These are phyloP conservation scores for Phaonia tiefii DNA, from an alignment of 2,888 invertebrate species.

Conservation along the genomic window DNA sequence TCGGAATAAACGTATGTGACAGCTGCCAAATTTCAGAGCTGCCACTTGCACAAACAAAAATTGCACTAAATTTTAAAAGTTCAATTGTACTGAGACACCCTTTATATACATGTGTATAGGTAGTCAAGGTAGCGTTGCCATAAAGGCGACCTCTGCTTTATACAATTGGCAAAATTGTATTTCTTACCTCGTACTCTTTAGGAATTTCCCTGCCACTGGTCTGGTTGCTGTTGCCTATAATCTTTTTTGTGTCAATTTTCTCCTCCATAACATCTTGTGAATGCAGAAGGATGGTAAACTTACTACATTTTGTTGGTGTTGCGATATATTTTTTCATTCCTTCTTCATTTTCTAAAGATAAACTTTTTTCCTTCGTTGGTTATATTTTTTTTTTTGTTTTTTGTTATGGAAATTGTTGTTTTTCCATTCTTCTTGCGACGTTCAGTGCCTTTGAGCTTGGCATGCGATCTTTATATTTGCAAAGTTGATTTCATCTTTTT, in stretches of 20 bases:
- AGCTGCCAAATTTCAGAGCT: too few species aligned
- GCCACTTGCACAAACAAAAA: too few species aligned
- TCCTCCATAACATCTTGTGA: conserved; percentile 52
- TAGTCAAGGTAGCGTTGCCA: too few species aligned
- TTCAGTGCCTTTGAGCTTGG: conserved; percentile 49
- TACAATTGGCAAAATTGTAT: too few species aligned
- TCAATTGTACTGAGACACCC: too few species aligned
- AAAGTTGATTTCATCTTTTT: conserved; percentile 50
- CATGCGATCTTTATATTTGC: conserved; percentile 58
- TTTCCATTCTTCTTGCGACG: neutral
- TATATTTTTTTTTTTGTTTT: conserved; percentile 11
- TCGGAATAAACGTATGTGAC: too few species aligned
- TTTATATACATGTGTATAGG: too few species aligned
- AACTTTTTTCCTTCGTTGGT: conserved; percentile 16
- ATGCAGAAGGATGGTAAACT: conserved; percentile 26
- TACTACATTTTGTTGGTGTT: conserved; percentile 41
- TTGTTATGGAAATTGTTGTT: neutral
- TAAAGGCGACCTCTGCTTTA: too few species aligned
- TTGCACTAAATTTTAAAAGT: too few species aligned
- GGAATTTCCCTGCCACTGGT: conserved; percentile 35
- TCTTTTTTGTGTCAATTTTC: conserved; percentile 58
- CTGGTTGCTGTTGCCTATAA: conserved; percentile 61
- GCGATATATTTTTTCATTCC: conserved; percentile 32
- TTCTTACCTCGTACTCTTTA: too few species aligned
- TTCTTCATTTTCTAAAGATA: conserved; percentile 7